A percentile compares a stretch with the other conserved stretches of the same genome.
Conservation (phyloP, 2,888 invertebrate species). For the Ormyrus pomaceus region DNA sequence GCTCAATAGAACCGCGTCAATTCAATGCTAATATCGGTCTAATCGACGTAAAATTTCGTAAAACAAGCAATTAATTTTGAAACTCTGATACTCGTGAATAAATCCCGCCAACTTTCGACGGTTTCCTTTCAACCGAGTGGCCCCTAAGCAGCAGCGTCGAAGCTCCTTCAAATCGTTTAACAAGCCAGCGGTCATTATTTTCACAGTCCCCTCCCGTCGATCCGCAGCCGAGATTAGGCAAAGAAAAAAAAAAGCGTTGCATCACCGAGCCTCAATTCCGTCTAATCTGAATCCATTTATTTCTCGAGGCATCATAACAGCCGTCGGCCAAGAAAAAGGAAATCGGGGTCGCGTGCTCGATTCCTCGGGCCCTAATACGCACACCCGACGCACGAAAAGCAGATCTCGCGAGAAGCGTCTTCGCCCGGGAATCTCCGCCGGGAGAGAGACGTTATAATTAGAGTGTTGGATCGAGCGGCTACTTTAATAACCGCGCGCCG, state of each 20-base stretch:
- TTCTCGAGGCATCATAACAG: background rate
- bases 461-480: constrained; percentile 28
- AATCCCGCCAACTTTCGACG: too few relatives aligned
- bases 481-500: background rate
- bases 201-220: too few relatives aligned
- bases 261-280: constrained; percentile 36
- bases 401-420: constrained; percentile 49
- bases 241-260: constrained; percentile 24
- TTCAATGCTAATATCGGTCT: too few relatives aligned
- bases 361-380: constrained; percentile 17
- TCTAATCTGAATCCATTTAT: constrained; percentile 33
- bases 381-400: background rate
- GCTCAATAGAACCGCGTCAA: too few relatives aligned
- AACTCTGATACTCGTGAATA: too few relatives aligned
- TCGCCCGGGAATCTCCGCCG: constrained; percentile 52
- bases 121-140: too few relatives aligned
- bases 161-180: too few relatives aligned
- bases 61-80: too few relatives aligned
- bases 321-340: background rate
- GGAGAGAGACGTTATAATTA: constrained; percentile 56
- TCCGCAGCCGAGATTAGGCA: constrained; percentile 7
- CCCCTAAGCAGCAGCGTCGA: too few relatives aligned
- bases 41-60: too few relatives aligned
- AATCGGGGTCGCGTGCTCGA: constrained; percentile 34
- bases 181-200: too few relatives aligned